Conservation (phyloP, 2,888 invertebrate genomes). For the Campoplex capitator region DNA sequence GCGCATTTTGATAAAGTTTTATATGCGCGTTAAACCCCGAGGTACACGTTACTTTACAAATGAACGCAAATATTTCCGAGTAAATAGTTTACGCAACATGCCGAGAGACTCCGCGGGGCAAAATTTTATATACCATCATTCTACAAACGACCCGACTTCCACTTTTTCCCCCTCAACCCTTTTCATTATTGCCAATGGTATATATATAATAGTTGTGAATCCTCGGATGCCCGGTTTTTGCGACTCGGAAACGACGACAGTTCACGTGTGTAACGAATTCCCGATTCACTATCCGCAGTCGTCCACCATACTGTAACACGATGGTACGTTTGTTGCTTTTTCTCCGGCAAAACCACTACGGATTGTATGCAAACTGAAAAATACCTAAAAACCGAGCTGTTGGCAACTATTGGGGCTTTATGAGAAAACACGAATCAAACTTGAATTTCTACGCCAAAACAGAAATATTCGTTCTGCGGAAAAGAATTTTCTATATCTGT, state of each 20-base stretch:
- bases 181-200: slow-evolving; percentile 5
- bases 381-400: slow-evolving; percentile 1
- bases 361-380: slow-evolving; percentile 18
- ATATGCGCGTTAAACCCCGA: not conserved
- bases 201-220: slow-evolving; percentile 25
- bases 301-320: slow-evolving; percentile 12
- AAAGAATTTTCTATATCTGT: not conserved
- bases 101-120: not conserved
- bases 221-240: slow-evolving; percentile 58
- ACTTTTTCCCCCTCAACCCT: not conserved
- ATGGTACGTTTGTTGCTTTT: slow-evolving; percentile 25
- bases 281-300: slow-evolving; percentile 16
- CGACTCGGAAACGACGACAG: slow-evolving; percentile 46
- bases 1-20: not conserved
- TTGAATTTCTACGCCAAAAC: not conserved
- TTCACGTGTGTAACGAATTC: slow-evolving; percentile 58
- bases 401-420: slow-evolving; percentile 14
- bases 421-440: not conserved
- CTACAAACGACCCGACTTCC: not conserved
- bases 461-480: not conserved
- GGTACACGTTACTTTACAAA: slow-evolving; percentile 23
- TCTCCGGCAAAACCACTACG: slow-evolving; percentile 26
- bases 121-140: slow-evolving; percentile 3
- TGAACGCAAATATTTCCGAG: slow-evolving; percentile 12
- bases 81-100: slow-evolving; percentile 42